Conservation (phyloP, 2,888 invertebrate species). For the Lycaena phlaeas region DNA sequence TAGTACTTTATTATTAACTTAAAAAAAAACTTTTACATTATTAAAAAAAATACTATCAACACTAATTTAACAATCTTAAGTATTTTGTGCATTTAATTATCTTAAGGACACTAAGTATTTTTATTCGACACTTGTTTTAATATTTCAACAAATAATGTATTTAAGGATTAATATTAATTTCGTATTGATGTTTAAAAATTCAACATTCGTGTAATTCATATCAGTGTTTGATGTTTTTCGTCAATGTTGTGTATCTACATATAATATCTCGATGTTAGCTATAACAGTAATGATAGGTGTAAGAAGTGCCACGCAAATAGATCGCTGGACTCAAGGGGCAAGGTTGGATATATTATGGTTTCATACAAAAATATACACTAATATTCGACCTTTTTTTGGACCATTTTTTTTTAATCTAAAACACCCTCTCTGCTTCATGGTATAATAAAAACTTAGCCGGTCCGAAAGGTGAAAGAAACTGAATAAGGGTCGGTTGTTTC, state of each 20-base stretch:
- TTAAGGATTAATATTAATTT: background rate
- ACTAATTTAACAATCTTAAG: too few relatives aligned
- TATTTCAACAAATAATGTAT: background rate
- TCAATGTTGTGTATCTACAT: background rate
- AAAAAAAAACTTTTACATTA: background rate
- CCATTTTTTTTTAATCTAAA: background rate
- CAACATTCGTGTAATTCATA: background rate
- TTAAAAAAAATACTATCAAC: background rate
- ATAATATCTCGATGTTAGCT: background rate
- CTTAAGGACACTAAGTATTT: background rate
- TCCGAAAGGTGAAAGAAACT: too few relatives aligned
- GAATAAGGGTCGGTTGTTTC: too few relatives aligned
- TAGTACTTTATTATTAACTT: background rate
- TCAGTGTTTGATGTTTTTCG: background rate
- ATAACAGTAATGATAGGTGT: background rate
- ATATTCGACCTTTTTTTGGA: background rate
- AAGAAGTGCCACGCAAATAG: background rate
- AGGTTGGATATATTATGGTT: background rate
- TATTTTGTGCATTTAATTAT: background rate
- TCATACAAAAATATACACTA: background rate
- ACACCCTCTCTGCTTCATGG: background rate
- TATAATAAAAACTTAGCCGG: too few relatives aligned
- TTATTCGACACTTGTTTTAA: background rate
- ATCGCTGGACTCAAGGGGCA: too few relatives aligned
- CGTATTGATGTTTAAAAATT: background rate